Conservation (phyloP, 2,113 vertebrate species). For the Sclerurus mexicanus region DNA sequence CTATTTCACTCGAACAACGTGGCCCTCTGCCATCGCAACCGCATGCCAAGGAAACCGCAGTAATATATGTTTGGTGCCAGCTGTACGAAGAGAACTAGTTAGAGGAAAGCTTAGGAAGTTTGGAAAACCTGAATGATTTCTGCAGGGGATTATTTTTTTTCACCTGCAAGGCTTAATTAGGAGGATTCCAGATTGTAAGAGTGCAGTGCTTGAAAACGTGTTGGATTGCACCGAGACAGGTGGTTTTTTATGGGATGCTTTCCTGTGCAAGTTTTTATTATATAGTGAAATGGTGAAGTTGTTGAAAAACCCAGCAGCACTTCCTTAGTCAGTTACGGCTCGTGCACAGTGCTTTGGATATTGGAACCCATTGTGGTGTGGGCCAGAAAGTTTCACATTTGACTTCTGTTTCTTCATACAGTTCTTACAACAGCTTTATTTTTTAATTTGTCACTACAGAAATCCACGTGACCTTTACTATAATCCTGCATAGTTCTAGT, state of each 20-base stretch:
- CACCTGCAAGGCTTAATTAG: conserved; percentile 18
- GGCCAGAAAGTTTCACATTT: neutral
- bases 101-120: neutral
- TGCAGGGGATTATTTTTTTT: neutral
- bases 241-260: neutral
- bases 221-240: neutral
- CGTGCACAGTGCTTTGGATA: neutral
- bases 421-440: neutral
- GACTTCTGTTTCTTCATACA: neutral
- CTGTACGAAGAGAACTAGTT: neutral
- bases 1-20: neutral
- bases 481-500: neutral
- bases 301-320: neutral
- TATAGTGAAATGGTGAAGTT: neutral
- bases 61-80: neutral
- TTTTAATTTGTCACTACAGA: neutral
- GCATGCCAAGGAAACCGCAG: neutral
- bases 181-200: neutral
- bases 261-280: neutral
- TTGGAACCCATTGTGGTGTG: neutral
- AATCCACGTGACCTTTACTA: neutral
- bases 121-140: neutral
- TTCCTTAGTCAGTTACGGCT: neutral
- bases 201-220: neutral
- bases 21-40: neutral